Conservation (phyloP, 2,888 invertebrate genomes). For the Ophonus ardosiacus region DNA sequence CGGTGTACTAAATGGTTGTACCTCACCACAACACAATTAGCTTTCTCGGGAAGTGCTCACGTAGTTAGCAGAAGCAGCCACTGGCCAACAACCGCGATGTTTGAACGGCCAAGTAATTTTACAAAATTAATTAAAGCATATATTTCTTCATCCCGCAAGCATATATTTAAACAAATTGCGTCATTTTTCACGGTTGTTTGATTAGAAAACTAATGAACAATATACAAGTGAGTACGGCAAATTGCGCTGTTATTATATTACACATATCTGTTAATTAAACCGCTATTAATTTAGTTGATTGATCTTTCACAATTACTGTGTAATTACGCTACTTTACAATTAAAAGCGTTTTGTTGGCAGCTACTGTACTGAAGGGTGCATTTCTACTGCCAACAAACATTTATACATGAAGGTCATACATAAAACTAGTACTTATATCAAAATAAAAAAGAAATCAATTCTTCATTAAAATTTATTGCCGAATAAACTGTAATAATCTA, state of each 20-base stretch:
- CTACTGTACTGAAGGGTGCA: not conserved
- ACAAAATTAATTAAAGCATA: conserved; percentile 54
- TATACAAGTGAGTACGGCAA: conserved; percentile 33
- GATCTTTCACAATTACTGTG: conserved; percentile 57
- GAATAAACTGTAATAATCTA: too few species aligned
- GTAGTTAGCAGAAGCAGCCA: conserved; percentile 27
- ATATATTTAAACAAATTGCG: conserved; percentile 56
- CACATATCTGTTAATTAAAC: conserved; percentile 58
- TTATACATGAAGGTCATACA: conserved; percentile 11
- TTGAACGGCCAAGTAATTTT: conserved; percentile 36
- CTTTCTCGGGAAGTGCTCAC: conserved; percentile 7
- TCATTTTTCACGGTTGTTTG: conserved; percentile 57
- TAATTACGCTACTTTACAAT: conserved; percentile 53
- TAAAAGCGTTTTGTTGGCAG: conserved; percentile 21
- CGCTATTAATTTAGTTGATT: conserved; percentile 61
- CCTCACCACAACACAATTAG: conserved; percentile 40
- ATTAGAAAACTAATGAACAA: conserved; percentile 49
- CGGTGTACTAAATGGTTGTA: not conserved
- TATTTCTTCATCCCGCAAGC: conserved; percentile 36
- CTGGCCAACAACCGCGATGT: conserved; percentile 7
- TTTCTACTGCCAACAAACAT: not conserved
- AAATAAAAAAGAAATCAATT: not conserved
- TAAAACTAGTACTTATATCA: not conserved
- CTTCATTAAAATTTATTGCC: too few species aligned
- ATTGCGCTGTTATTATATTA: conserved; percentile 59